Evolutionary conservation across 2,888 invertebrate genomes (phyloP).

Genomic region (Scrobipalpa costella): DNA sequence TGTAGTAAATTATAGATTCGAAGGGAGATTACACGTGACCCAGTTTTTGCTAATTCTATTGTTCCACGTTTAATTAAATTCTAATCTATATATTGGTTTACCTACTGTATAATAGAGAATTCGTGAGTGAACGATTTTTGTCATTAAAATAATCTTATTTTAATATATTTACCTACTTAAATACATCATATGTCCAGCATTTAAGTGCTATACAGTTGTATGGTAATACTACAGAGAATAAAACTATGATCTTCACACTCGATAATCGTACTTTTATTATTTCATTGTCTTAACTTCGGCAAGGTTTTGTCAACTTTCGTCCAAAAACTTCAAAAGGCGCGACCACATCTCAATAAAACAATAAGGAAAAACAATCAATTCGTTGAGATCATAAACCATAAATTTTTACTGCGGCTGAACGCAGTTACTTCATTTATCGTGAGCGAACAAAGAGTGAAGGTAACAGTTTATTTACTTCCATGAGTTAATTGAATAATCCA

Average conservation of each 20-base stretch:
- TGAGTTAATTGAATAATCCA: slow-evolving; percentile 33
- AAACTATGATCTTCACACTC: too few relatives aligned
- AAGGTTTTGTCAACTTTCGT: not conserved
- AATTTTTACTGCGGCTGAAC: slow-evolving; percentile 9
- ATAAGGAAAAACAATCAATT: slow-evolving; percentile 18
- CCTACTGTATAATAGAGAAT: slow-evolving; percentile 21
- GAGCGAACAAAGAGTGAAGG: slow-evolving; percentile 19
- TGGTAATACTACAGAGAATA: too few relatives aligned
- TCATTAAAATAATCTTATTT: not conserved
- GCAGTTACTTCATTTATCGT: slow-evolving; percentile 10
- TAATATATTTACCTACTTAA: too few relatives aligned
- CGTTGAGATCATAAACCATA: slow-evolving; percentile 16
- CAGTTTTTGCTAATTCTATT: slow-evolving; percentile 59
- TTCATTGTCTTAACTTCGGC: too few relatives aligned
- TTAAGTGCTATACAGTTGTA: too few relatives aligned
- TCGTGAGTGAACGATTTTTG: not conserved
- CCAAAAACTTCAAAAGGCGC: too few relatives aligned
- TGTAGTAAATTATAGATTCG: slow-evolving; percentile 56
- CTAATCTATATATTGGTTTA: slow-evolving; percentile 34
- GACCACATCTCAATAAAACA: slow-evolving; percentile 16
- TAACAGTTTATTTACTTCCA: slow-evolving; percentile 10
- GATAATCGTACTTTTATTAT: too few relatives aligned
- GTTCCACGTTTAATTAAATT: slow-evolving; percentile 56
- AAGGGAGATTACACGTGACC: slow-evolving; percentile 54
- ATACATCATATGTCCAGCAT: too few relatives aligned